Percentiles rank a stretch among this genome's conserved stretches.
phyloP scores from a whole-genome alignment of 2,113 vertebrate species.

The Capreolus pygargus region DNA sequence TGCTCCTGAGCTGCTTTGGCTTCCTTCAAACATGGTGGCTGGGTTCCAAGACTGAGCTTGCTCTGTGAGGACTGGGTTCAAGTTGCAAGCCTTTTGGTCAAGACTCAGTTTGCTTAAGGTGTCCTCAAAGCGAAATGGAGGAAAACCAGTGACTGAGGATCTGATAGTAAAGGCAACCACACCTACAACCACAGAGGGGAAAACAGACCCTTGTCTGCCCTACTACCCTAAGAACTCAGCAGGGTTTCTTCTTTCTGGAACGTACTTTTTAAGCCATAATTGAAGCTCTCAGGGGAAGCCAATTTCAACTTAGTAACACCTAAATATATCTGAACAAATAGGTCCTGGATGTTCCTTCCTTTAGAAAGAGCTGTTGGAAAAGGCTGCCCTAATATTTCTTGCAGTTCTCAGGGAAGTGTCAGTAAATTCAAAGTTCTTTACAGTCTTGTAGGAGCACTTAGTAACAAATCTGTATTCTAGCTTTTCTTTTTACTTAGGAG shows the following conservation, averaged over 20 bases:
- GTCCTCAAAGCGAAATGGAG: not conserved
- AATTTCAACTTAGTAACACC: constrained; percentile 12
- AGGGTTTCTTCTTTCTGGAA: constrained; percentile 19
- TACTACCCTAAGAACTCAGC: not conserved
- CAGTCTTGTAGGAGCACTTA: not conserved
- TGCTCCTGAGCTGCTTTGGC: not conserved
- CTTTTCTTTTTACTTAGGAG: not conserved
- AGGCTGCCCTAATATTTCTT: not conserved
- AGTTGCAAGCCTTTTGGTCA: not conserved
- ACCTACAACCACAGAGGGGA: not conserved
- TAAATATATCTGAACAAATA: constrained; percentile 23
- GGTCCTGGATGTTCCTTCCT: not conserved
- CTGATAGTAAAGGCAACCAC: not conserved
- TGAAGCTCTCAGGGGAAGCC: not conserved
- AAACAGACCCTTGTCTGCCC: not conserved
- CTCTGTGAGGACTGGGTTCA: not conserved
- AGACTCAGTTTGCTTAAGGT: not conserved
- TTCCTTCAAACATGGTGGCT: not conserved
- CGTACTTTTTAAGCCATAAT: constrained; percentile 33
- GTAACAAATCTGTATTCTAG: not conserved
- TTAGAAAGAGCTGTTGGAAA: not conserved
- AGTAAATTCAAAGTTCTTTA: not conserved
- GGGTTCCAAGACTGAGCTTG: not conserved
- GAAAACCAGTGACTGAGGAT: not conserved
- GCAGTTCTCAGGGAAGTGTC: not conserved